phyloP scores from a whole-genome alignment of 2,113 vertebrate species.

The Thunnus maccoyii region DNA sequence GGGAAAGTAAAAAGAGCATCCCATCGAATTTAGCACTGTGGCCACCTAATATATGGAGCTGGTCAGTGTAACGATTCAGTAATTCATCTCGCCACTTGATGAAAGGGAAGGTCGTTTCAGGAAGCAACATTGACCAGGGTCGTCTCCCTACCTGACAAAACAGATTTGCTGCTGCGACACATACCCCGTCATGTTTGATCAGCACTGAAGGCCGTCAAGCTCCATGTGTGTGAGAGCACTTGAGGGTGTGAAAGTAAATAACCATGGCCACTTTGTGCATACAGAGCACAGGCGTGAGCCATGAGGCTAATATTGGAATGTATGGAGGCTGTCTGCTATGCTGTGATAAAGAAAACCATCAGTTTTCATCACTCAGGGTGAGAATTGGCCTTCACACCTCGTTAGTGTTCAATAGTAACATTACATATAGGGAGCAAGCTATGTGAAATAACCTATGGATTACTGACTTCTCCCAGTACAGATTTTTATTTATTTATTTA shows the following conservation, averaged over 20 bases:
- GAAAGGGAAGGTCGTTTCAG: slow-evolving; percentile 46
- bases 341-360: slow-evolving; percentile 39
- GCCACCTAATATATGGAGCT: slow-evolving; percentile 29
- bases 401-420: slow-evolving; percentile 11
- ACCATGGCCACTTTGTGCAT: slow-evolving; percentile 1
- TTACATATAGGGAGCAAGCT: neutral
- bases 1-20: neutral
- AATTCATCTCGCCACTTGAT: slow-evolving; percentile 57
- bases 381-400: slow-evolving; percentile 44
- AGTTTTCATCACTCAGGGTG: slow-evolving; percentile 8
- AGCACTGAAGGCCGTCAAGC: slow-evolving; percentile 8
- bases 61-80: slow-evolving; percentile 40
- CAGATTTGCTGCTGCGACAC: slow-evolving; percentile 37
- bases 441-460: slow-evolving; percentile 11
- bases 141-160: slow-evolving; percentile 31
- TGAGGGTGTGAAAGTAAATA: slow-evolving; percentile 26
- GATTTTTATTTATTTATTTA: neutral
- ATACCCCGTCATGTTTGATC: slow-evolving; percentile 45
- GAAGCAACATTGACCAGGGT: slow-evolving; percentile 32
- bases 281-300: neutral
- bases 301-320: neutral
- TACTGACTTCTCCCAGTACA: neutral
- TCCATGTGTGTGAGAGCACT: neutral
- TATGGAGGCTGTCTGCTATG: slow-evolving; percentile 12
- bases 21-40: neutral